Evolutionary conservation across 1,140 invertebrate species (phyloP).

Genomic region (Nebria ingens): DNA sequence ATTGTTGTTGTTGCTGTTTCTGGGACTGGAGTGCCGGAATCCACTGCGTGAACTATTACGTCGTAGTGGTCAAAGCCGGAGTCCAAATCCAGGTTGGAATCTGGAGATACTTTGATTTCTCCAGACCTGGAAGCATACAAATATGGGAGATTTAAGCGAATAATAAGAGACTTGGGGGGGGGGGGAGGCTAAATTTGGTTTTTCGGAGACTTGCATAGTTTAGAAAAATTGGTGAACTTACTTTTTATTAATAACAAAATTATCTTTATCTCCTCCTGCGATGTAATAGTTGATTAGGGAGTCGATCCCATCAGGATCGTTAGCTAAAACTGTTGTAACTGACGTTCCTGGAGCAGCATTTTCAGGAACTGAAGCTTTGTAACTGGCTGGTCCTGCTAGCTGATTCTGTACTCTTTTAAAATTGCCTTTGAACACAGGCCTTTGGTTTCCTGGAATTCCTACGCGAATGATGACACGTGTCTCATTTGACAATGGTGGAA

Average conservation of each 20-base stretch:
- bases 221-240: slow-evolving; percentile 30
- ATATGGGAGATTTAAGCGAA: too few relatives aligned
- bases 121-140: slow-evolving; percentile 45
- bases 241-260: slow-evolving; percentile 65
- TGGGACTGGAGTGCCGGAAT: slow-evolving; percentile 58
- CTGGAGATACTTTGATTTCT: slow-evolving; percentile 58
- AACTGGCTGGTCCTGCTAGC: slow-evolving; percentile 23
- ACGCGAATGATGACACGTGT: slow-evolving; percentile 55
- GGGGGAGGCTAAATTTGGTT: too few relatives aligned
- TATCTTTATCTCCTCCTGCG: slow-evolving; percentile 62
- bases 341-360: slow-evolving; percentile 55
- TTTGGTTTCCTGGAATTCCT: slow-evolving; percentile 65
- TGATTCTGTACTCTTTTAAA: slow-evolving; percentile 32
- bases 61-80: slow-evolving; percentile 52
- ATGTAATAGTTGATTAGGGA: slow-evolving; percentile 60
- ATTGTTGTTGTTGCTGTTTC: slow-evolving; percentile 67
- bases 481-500: slow-evolving; percentile 52
- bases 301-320: slow-evolving; percentile 66
- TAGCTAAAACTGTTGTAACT: slow-evolving; percentile 57
- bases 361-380: slow-evolving; percentile 58
- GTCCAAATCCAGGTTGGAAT: slow-evolving; percentile 63
- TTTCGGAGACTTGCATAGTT: neutral
- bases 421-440: slow-evolving; percentile 63
- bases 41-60: slow-evolving; percentile 60
- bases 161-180: too few relatives aligned